Percentiles rank a stretch among this genome's conserved stretches.
Evolutionary conservation across 64 coral and sea anemone species (phyloP).

Genomic region (Actinia tenebrosa): DNA sequence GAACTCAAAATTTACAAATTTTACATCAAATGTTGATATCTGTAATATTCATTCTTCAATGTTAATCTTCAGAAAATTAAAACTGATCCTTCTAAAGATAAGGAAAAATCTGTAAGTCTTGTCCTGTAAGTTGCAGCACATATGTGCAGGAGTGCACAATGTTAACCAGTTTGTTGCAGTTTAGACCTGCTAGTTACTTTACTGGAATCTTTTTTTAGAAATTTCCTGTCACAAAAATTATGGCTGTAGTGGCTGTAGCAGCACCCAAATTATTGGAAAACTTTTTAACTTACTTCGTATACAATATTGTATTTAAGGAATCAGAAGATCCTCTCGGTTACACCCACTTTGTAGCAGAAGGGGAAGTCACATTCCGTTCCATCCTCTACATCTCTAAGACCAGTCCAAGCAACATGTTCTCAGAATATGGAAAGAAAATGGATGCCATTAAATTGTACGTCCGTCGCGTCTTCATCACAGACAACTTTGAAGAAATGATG

Average conservation of each 20-base stretch:
- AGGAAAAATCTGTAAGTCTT: conserved; percentile 10
- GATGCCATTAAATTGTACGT: conserved; percentile 97
- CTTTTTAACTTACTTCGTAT: no score
- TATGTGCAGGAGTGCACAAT: background rate
- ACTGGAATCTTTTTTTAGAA: no score
- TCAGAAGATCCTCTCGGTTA: conserved; percentile 82
- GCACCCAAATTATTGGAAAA: no score
- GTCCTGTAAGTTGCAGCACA: background rate
- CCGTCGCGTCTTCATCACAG: conserved; percentile 97
- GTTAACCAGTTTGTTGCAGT: no score
- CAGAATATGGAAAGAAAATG: conserved; percentile 95
- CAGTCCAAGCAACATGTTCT: conserved; percentile 74
- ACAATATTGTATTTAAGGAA: conserved; percentile 43
- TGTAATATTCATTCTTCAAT: background rate
- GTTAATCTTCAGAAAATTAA: background rate
- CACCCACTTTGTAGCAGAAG: conserved; percentile 97
- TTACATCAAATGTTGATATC: no score
- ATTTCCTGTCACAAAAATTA: no score
- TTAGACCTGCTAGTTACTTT: no score
- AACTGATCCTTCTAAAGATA: conserved; percentile 15
- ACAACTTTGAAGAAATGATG: conserved; percentile 99
- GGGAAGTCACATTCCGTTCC: conserved; percentile 97
- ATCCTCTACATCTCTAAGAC: conserved; percentile 90
- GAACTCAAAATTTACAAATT: background rate
- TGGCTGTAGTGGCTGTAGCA: no score